Conservation (phyloP, 2,797 vertebrate species). For the Epinephelus awoara region DNA sequence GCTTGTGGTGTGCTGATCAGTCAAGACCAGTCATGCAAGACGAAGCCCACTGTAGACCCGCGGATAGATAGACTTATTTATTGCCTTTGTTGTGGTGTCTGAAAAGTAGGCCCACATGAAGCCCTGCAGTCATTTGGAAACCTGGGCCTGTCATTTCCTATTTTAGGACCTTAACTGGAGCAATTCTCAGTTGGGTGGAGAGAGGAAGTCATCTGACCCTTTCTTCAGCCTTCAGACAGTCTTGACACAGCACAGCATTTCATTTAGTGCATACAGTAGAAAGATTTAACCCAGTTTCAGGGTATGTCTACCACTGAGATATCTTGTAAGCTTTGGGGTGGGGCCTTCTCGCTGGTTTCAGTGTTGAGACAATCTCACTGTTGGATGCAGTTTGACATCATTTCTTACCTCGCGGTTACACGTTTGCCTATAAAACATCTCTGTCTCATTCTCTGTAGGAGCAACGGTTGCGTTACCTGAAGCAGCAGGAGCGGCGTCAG, state of each 20-base stretch:
- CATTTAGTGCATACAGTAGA: conserved; percentile 41
- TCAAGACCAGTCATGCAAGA: conserved; percentile 61
- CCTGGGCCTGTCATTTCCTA: conserved; percentile 78
- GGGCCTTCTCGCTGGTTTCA: conserved; percentile 16
- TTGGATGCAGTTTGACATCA: background rate
- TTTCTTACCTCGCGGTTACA: background rate
- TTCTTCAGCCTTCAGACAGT: conserved; percentile 64
- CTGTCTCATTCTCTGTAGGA: conserved; percentile 71
- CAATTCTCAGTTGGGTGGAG: conserved; percentile 80
- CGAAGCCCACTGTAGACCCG: conserved; percentile 32
- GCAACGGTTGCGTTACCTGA: conserved; percentile 90
- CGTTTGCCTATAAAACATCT: background rate
- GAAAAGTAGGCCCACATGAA: conserved; percentile 71
- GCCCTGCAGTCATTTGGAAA: conserved; percentile 81
- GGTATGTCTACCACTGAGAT: conserved; percentile 15
- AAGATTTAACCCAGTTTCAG: conserved; percentile 56
- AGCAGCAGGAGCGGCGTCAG: conserved; percentile 97
- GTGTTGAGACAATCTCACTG: background rate
- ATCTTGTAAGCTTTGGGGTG: background rate
- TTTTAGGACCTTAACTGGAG: conserved; percentile 80
- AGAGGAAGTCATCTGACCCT: conserved; percentile 78
- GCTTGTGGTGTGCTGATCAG: conserved; percentile 47
- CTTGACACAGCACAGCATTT: conserved; percentile 62
- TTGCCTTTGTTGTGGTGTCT: conserved; percentile 57
- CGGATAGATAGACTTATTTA: conserved; percentile 41